Evolutionary conservation across 2,797 vertebrate species (phyloP).

Genomic region (Epinephelus malabaricus): DNA sequence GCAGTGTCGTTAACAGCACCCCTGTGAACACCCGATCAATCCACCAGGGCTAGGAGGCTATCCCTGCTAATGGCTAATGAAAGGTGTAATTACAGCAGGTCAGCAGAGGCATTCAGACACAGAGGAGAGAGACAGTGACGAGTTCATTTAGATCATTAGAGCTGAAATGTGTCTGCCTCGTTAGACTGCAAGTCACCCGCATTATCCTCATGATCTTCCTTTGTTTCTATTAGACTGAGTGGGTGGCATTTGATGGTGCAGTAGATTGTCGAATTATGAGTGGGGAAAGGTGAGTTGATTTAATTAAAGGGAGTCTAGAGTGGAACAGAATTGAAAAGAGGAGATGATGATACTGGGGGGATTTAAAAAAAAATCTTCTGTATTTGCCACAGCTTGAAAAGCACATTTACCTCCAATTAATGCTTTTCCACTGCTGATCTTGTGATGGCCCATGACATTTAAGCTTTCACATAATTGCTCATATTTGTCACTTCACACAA

Average conservation of each 20-base stretch:
- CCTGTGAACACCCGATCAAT: conserved; percentile 71
- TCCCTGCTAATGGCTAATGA: conserved; percentile 82
- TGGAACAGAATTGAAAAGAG: conserved; percentile 32
- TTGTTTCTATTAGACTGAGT: conserved; percentile 68
- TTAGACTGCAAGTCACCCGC: conserved; percentile 71
- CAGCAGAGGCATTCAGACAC: conserved; percentile 70
- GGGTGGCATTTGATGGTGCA: conserved; percentile 62
- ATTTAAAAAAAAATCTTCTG: background rate
- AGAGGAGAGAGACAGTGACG: conserved; percentile 61
- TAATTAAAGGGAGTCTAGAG: conserved; percentile 59
- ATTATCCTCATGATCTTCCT: conserved; percentile 71
- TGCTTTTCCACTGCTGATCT: conserved; percentile 13
- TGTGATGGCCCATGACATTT: background rate
- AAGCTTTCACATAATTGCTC: conserved; percentile 25
- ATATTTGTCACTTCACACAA: conserved; percentile 28
- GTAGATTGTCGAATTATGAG: conserved; percentile 59
- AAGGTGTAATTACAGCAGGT: conserved; percentile 84
- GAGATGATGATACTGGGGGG: background rate
- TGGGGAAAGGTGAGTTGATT: conserved; percentile 64
- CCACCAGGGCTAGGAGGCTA: conserved; percentile 65
- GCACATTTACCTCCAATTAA: conserved; percentile 16
- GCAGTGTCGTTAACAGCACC: conserved; percentile 69
- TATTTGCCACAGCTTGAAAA: conserved; percentile 6
- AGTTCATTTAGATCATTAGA: conserved; percentile 83
- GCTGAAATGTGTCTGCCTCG: conserved; percentile 74